Percentiles rank a stretch among this genome's conserved stretches.
phyloP scores from a whole-genome alignment of 2,888 invertebrate species.

The Calephelis perditalis region DNA sequence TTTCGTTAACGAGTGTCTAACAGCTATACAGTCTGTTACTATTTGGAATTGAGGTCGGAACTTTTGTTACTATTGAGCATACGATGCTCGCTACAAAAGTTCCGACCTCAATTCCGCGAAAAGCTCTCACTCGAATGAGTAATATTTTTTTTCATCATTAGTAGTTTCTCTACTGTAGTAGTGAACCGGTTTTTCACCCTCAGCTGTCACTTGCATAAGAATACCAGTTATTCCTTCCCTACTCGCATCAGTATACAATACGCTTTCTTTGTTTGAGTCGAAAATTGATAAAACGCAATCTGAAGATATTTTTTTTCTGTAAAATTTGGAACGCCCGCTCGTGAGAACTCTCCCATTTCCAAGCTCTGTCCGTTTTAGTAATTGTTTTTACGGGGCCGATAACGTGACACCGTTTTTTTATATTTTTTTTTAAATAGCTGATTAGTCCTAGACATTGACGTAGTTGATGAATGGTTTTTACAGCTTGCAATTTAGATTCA shows the following conservation, averaged over 20 bases:
- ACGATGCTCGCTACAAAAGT: not conserved
- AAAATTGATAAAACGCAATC: constrained; percentile 1
- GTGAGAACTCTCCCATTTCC: constrained; percentile 3
- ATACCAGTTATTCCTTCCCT: constrained; percentile 6
- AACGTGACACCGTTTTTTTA: not conserved
- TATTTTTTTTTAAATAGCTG: not conserved
- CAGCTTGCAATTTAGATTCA: constrained; percentile 1
- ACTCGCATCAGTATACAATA: constrained; percentile 10
- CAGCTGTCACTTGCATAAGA: constrained; percentile 17
- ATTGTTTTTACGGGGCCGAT: not conserved
- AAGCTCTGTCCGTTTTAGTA: not conserved
- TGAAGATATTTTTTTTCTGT: not conserved
- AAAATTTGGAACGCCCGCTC: not conserved
- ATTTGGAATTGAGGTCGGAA: not conserved
- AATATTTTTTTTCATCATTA: constrained; percentile 39
- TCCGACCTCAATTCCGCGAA: not conserved
- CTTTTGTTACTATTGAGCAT: not conserved
- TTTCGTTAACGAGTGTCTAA: constrained; percentile 28
- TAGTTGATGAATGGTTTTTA: not conserved
- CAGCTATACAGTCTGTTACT: constrained; percentile 28
- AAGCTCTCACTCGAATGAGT: constrained; percentile 37
- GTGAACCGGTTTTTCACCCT: constrained; percentile 35
- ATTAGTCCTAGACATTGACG: not conserved
- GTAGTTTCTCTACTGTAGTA: constrained; percentile 41
- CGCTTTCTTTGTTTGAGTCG: not conserved